These are phyloP conservation scores for Bothrops jararaca DNA, from an alignment of 2,113 vertebrate species.

Conservation along the genomic window DNA sequence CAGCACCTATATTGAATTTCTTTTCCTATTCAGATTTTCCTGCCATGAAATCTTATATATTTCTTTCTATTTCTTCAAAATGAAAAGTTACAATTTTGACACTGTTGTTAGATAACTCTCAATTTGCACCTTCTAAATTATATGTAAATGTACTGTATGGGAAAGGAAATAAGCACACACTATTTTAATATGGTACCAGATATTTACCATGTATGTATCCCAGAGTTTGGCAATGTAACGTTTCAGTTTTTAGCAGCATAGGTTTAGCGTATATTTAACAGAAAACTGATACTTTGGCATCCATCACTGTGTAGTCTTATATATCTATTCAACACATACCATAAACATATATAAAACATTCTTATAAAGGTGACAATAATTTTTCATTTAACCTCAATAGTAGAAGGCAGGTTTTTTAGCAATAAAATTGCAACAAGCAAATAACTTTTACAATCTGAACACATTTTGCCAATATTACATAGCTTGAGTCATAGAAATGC, in stretches of 20 bases:
- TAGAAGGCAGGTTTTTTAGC: slow-evolving; percentile 52
- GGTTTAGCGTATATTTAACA: slow-evolving; percentile 54
- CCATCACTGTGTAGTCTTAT: slow-evolving; percentile 43
- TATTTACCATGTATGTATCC: slow-evolving; percentile 65
- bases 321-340: slow-evolving; percentile 48
- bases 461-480: slow-evolving; percentile 45
- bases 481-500: slow-evolving; percentile 30
- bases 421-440: slow-evolving; percentile 37
- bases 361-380: slow-evolving; percentile 34
- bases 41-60: neutral
- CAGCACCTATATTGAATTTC: neutral
- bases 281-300: slow-evolving; percentile 42
- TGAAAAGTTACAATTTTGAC: slow-evolving; percentile 8
- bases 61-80: slow-evolving; percentile 19
- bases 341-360: slow-evolving; percentile 53
- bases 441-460: slow-evolving; percentile 36
- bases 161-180: slow-evolving; percentile 30
- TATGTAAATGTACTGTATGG: slow-evolving; percentile 31
- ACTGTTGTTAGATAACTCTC: slow-evolving; percentile 10
- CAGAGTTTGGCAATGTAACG: slow-evolving; percentile 31
- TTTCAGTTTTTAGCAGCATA: slow-evolving; percentile 51
- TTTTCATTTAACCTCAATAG: slow-evolving; percentile 45
- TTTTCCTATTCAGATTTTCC: neutral
- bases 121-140: slow-evolving; percentile 3
- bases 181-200: slow-evolving; percentile 35